A percentile compares a stretch with the other conserved stretches of the same genome.
phyloP scores from a whole-genome alignment of 1,140 invertebrate species.

The Subanguina moxae region DNA sequence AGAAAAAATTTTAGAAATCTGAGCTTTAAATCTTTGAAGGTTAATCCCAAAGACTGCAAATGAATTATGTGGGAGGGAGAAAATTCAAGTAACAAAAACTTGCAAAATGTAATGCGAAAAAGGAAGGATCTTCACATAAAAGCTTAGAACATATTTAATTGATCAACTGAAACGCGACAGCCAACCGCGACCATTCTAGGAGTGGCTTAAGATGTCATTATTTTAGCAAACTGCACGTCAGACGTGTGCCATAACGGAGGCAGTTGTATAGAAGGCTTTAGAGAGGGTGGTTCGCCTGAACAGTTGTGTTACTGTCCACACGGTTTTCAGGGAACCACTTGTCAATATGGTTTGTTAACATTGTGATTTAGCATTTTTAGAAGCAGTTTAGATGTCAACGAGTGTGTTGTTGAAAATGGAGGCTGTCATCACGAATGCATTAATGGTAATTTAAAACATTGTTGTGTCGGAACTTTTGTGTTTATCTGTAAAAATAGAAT shows the following conservation, averaged over 20 bases:
- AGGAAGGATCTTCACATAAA: too few species aligned
- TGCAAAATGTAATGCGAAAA: too few species aligned
- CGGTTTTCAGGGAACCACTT: constrained; percentile 57
- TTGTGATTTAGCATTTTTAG: too few species aligned
- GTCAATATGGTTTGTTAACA: constrained; percentile 60
- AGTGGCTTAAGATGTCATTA: too few species aligned
- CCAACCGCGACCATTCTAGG: too few species aligned
- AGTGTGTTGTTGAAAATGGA: constrained; percentile 59
- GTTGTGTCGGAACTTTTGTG: too few species aligned
- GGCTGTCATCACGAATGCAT: constrained; percentile 59
- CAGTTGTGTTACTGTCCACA: constrained; percentile 54
- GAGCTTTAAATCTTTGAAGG: not conserved
- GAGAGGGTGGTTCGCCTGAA: constrained; percentile 4
- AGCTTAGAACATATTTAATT: too few species aligned
- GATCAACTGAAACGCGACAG: too few species aligned
- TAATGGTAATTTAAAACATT: too few species aligned
- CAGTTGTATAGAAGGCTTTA: constrained; percentile 39
- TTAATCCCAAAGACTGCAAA: not conserved
- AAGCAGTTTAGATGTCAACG: constrained; percentile 61
- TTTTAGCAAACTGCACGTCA: constrained; percentile 60
- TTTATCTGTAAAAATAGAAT: not conserved
- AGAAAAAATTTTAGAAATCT: not conserved
- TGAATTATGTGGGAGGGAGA: not conserved
- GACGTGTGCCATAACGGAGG: constrained; percentile 60
- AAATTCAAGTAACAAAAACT: too few species aligned